These are phyloP conservation scores for Boleophthalmus pectinirostris DNA, from an alignment of 2,113 vertebrate species.

Conservation along the genomic window DNA sequence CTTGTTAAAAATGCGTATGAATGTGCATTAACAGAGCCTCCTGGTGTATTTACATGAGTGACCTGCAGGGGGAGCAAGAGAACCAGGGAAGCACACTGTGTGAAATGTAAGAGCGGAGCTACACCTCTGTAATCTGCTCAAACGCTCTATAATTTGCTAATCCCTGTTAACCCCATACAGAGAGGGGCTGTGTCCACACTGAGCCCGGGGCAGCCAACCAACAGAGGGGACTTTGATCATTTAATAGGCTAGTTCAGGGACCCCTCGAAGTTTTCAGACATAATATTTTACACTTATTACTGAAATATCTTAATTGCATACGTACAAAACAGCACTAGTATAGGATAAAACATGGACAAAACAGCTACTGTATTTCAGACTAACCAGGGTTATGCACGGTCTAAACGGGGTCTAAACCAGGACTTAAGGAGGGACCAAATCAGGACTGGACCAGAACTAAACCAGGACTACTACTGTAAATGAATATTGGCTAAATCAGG, in stretches of 20 bases:
- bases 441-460: too few species aligned
- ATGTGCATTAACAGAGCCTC: not conserved
- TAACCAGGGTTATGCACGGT: too few species aligned
- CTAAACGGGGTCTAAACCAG: too few species aligned
- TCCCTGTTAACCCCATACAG: constrained; percentile 14
- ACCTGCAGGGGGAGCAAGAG: constrained; percentile 73
- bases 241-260: not conserved
- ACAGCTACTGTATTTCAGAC: not conserved
- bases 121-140: constrained; percentile 11
- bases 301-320: not conserved
- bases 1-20: too few species aligned
- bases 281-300: not conserved
- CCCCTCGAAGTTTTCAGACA: not conserved
- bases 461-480: too few species aligned
- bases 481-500: too few species aligned
- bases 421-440: too few species aligned
- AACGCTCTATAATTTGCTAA: constrained; percentile 22
- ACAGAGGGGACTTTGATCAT: constrained; percentile 25
- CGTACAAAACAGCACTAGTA: not conserved
- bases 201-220: constrained; percentile 19
- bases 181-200: constrained; percentile 34
- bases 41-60: constrained; percentile 47
- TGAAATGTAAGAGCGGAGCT: not conserved
- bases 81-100: constrained; percentile 28
- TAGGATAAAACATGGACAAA: not conserved